Conservation (phyloP, 2,113 vertebrate species). For the Prunella fulvescens region DNA sequence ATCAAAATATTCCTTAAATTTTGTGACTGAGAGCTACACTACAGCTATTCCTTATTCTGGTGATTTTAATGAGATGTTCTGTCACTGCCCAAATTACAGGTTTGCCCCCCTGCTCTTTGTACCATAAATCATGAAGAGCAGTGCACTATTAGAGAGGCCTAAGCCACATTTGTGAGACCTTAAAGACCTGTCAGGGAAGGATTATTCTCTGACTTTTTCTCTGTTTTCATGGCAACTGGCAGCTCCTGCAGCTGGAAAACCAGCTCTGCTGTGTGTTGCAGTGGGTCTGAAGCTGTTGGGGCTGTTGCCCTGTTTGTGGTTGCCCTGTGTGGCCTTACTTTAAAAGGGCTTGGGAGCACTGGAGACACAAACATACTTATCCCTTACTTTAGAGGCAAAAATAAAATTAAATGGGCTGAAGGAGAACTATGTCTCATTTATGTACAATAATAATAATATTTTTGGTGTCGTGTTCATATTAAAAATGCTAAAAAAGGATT, state of each 20-base stretch:
- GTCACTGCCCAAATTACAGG: neutral
- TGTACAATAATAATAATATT: neutral
- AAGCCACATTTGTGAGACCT: neutral
- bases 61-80: constrained; percentile 1
- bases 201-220: neutral
- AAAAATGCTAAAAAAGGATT: neutral
- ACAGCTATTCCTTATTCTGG: neutral
- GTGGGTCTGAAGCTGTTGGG: neutral
- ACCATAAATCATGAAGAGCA: neutral
- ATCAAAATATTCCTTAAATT: neutral
- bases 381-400: neutral
- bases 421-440: neutral
- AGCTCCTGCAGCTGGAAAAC: neutral
- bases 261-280: neutral
- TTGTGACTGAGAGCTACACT: neutral
- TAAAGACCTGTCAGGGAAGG: neutral
- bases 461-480: neutral
- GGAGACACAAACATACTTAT: neutral
- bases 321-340: neutral
- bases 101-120: neutral
- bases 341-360: neutral
- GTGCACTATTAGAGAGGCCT: neutral
- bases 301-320: neutral
- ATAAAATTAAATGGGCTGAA: neutral
- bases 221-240: neutral